Conservation (phyloP, 2,888 invertebrate species). For the Clitarchus hookeri region DNA sequence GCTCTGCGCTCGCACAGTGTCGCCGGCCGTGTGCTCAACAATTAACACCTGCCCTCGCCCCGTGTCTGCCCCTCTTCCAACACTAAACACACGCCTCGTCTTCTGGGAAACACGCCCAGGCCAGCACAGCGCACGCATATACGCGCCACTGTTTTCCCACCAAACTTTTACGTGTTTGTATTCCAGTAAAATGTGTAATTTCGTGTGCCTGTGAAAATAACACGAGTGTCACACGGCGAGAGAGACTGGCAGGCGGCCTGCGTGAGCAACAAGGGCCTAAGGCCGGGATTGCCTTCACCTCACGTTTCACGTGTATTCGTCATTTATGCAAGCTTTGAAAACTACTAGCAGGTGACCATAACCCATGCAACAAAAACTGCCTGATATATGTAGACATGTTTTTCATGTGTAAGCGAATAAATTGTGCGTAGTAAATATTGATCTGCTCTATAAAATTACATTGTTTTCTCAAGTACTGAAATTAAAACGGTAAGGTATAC, state of each 20-base stretch:
- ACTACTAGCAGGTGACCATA: too few relatives aligned
- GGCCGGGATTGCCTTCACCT: background rate
- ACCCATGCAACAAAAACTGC: too few relatives aligned
- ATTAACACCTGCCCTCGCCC: too few relatives aligned
- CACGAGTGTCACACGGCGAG: background rate
- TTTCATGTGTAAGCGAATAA: too few relatives aligned
- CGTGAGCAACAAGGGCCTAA: background rate
- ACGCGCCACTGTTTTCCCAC: background rate
- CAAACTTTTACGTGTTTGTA: background rate
- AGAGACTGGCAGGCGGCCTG: background rate
- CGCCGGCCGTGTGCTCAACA: too few relatives aligned
- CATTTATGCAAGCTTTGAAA: too few relatives aligned
- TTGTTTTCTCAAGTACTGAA: too few relatives aligned
- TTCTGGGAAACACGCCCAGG: background rate
- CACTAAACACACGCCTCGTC: background rate
- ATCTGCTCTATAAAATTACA: too few relatives aligned
- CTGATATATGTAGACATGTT: too few relatives aligned
- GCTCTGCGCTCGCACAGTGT: too few relatives aligned
- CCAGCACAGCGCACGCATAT: background rate
- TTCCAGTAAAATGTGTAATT: conserved; percentile 1
- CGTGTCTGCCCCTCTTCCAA: background rate
- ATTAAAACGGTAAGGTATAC: too few relatives aligned
- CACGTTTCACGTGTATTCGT: background rate
- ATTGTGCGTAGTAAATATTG: too few relatives aligned
- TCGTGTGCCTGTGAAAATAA: background rate